Conservation (phyloP, 2,888 invertebrate genomes). For the Macroteleia sp. region DNA sequence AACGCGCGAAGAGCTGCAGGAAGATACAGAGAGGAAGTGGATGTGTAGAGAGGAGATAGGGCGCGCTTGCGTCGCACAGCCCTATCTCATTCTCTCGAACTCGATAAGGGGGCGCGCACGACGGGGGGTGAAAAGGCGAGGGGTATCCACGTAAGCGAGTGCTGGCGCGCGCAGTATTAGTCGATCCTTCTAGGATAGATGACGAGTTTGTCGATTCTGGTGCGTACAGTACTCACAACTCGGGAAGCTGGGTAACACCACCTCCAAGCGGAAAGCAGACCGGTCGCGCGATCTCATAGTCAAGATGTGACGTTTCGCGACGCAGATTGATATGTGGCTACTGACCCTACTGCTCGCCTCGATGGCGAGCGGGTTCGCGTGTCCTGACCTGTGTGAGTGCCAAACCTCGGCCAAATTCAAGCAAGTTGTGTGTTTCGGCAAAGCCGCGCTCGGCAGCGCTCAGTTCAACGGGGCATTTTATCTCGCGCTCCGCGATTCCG, state of each 20-base stretch:
- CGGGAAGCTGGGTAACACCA: constrained; percentile 58
- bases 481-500: constrained; percentile 68
- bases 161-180: constrained; percentile 76
- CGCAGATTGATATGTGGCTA: constrained; percentile 76
- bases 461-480: constrained; percentile 59
- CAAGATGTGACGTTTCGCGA: constrained; percentile 57
- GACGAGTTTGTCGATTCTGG: constrained; percentile 61
- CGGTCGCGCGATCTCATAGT: constrained; percentile 10
- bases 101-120: constrained; percentile 56
- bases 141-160: constrained; percentile 66
- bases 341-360: constrained; percentile 79
- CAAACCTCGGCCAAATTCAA: constrained; percentile 67
- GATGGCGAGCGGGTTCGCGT: constrained; percentile 79
- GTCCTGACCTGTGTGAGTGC: constrained; percentile 79
- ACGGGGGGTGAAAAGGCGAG: constrained; percentile 65
- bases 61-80: constrained; percentile 76
- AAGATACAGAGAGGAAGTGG: constrained; percentile 36
- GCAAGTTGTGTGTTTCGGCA: constrained; percentile 65
- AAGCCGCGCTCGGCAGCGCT: constrained; percentile 56
- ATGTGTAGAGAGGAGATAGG: constrained; percentile 43
- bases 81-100: constrained; percentile 80
- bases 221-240: constrained; percentile 50
- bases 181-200: constrained; percentile 76
- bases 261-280: not conserved
- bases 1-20: constrained; percentile 6